Evolutionary conservation across 2,888 invertebrate species (phyloP), one percentile per base, ranked within the genome.

Genomic region (Drosophila lutescens): DNA sequence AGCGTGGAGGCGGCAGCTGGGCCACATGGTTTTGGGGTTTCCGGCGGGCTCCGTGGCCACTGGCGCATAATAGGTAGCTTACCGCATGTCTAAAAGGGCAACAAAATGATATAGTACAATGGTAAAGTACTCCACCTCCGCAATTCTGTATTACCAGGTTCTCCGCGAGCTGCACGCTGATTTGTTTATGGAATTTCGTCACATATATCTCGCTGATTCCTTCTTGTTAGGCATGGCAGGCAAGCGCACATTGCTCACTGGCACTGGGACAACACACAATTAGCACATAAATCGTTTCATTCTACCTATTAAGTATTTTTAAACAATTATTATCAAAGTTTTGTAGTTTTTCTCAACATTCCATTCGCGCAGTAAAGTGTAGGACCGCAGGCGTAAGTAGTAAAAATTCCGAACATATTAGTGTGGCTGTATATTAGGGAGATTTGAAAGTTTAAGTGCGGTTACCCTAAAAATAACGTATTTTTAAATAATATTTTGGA

Each of bases 1-100:
- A 20, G 40, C 46, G 26, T 53, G 50, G 51, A 43, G 6, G 65
- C 65, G 40, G 73, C 69, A 34, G 50, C 44, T 51, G 44, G 50
- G 73, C 73, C 70, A 65, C 70, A 71, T 71, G 32, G 32, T 34
- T 71, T 51, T 38, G 12, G 55, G 46, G 40, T 47, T 56, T 63
- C 32, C 44, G 40, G 34, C 36, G 23, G 15, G 36, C 34, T 26
- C 26, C 51, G 46, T 41, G 40, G 34, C 73, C 74, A 56, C 50
- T 73, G 65, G 55, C 38, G 51, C 70, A 71, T 73, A 51, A 51
- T 70, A 50, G 30, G n/a, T 12, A n/a, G n/a, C 9, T 51, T 50
- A 73, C 26, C 55, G 54, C 70, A 72, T 70, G 3, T 40, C 73
- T 70, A 4, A 2, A 7, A 13, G 4, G 12, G 26, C 15, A 12